These are phyloP conservation scores for Sminthopsis crassicaudata DNA, from an alignment of 2,113 vertebrate species.

Conservation along the genomic window DNA sequence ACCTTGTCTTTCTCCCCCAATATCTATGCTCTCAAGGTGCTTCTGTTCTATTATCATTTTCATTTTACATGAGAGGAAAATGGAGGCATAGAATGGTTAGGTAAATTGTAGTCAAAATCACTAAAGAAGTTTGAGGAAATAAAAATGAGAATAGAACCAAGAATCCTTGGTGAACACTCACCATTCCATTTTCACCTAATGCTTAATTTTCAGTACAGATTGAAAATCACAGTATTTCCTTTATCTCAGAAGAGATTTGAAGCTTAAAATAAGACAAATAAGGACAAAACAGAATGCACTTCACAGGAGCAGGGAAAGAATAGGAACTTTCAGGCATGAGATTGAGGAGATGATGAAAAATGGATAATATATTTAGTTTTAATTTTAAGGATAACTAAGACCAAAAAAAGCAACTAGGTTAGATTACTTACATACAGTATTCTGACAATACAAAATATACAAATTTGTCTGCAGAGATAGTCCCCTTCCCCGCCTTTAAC, in stretches of 20 bases:
- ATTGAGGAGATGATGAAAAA: background rate
- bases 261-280: background rate
- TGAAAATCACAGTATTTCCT: background rate
- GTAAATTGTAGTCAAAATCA: constrained; percentile 1
- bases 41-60: background rate
- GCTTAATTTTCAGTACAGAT: background rate
- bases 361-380: background rate
- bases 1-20: background rate
- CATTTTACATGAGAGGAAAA: background rate
- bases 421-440: background rate
- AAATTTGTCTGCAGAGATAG: background rate
- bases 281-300: background rate
- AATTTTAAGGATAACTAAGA: background rate
- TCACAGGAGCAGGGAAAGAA: background rate
- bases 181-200: background rate
- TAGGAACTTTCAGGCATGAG: background rate
- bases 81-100: background rate
- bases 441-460: background rate
- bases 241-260: background rate
- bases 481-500: too few species aligned
- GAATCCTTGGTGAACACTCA: background rate
- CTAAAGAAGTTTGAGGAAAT: background rate
- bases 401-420: background rate
- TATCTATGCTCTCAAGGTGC: background rate
- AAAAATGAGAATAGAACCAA: background rate